A percentile compares a stretch with the other conserved stretches of the same genome.
These are phyloP conservation scores for Drosophila parvula DNA, from an alignment of 1,140 invertebrate genomes.

Conservation along the genomic window DNA sequence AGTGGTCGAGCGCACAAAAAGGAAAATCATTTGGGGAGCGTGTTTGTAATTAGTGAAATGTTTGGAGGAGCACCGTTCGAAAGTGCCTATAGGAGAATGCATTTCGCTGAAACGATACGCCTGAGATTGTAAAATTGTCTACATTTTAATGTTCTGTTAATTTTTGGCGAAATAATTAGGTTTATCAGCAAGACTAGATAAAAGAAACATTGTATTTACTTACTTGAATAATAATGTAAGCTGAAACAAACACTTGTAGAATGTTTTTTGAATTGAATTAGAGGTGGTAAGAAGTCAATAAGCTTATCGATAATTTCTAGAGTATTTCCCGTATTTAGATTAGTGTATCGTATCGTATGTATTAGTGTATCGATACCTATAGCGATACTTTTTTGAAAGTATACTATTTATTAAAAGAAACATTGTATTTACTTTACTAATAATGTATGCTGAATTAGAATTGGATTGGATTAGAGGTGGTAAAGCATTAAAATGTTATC, in stretches of 20 bases:
- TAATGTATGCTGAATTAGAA: background rate
- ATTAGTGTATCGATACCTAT: too few species aligned
- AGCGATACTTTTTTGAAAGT: too few species aligned
- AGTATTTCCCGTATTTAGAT: too few species aligned
- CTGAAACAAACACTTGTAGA: background rate
- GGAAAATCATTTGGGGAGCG: conserved; percentile 43
- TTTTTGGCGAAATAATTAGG: background rate
- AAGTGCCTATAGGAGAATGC: conserved; percentile 6
- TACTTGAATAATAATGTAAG: background rate
- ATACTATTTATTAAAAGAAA: too few species aligned
- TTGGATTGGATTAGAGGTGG: background rate
- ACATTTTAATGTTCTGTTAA: conserved; percentile 15
- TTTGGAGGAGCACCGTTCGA: conserved; percentile 15
- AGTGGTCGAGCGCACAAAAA: conserved; percentile 8
- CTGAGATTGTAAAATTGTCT: conserved; percentile 12
- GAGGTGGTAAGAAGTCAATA: background rate
- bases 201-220: conserved; percentile 1
- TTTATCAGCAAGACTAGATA: background rate
- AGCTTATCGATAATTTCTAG: background rate
- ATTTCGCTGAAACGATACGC: conserved; percentile 13
- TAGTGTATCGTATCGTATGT: too few species aligned
- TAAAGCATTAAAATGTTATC: background rate
- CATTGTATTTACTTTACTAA: background rate
- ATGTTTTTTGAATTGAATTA: background rate
- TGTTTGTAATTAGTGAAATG: conserved; percentile 58